Evolutionary conservation across 2,113 vertebrate genomes (phyloP).

Genomic region (Ceuthmochares aereus): DNA sequence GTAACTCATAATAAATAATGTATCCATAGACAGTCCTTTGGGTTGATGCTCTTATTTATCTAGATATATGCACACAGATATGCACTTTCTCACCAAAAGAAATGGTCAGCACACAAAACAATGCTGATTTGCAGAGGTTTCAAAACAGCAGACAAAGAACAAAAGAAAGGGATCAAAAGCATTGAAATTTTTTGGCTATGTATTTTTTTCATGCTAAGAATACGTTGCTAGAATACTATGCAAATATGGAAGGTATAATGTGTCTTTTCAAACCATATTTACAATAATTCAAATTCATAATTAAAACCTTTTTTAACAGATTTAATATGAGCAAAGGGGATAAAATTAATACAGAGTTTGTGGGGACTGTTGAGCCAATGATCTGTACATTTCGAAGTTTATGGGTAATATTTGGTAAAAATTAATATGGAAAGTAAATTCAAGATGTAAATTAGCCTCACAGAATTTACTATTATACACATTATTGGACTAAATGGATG

Average conservation of each 20-base stretch:
- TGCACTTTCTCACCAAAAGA: not conserved
- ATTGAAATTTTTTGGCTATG: not conserved
- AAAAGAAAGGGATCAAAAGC: not conserved
- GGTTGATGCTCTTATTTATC: not conserved
- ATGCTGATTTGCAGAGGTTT: not conserved
- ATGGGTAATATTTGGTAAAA: conserved; percentile 5
- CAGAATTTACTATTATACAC: not conserved
- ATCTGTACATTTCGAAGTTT: not conserved
- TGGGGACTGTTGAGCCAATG: not conserved
- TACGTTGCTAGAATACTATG: not conserved
- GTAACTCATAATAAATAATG: conserved; percentile 65
- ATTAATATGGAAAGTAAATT: conserved; percentile 10
- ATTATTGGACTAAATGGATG: not conserved
- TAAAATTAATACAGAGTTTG: not conserved
- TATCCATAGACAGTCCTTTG: conserved; percentile 14
- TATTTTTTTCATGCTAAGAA: not conserved
- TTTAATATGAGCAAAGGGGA: not conserved
- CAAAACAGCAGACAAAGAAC: not conserved
- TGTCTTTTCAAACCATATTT: not conserved
- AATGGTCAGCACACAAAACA: not conserved
- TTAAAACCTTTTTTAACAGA: conserved; percentile 9
- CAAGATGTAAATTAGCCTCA: not conserved
- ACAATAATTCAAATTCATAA: not conserved
- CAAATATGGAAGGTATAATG: not conserved
- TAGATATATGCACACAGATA: not conserved